Evolutionary conservation across 2,888 invertebrate genomes (phyloP), one percentile per base, ranked within the genome.

Genomic region (Venusia cambrica): DNA sequence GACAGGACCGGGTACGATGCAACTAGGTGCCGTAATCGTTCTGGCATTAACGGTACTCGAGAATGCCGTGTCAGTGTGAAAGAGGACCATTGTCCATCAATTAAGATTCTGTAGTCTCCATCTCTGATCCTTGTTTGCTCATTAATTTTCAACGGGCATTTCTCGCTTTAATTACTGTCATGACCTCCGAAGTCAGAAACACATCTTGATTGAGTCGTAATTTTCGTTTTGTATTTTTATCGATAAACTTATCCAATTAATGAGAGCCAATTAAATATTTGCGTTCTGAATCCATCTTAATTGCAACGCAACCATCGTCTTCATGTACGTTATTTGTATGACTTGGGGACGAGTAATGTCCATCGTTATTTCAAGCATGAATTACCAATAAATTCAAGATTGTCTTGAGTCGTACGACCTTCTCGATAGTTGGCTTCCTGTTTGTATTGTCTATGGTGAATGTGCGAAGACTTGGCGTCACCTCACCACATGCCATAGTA

Each of bases 1-100:
- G 64, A 62, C 75, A 54, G 68, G 66, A 62, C 67, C 51, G 66
- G 73, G 68, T 62, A 62, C 71, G 71, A 69, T 65, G 75, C 55
- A 57, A 61, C 68, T 48, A 47, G 53, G 59, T 68, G 64, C 63
- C 59, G 71, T 68, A 69, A 71, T 62, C 57, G 52, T 54, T 60
- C 50, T 49, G 56, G 55, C 45, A 38, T 34, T 73, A 73, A 75
- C 75, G 65, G 73, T 66, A 57, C 54, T 47, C 46, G 50, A 52
- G 54, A 52, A 53, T 56, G 49, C 47, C 48, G 50, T 47, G 51
- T 45, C 61, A 36, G 53, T 54, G 60, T 54, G 52, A 60, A 54
- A 51, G 48, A 52, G 45, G 49, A 54, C 51, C 52, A 48, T 45
- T 51, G 51, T 50, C 51, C 46, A 37, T 29, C 54, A 61, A 64